phyloP scores from a whole-genome alignment of 2,797 vertebrate genomes.

The Merluccius polli region DNA sequence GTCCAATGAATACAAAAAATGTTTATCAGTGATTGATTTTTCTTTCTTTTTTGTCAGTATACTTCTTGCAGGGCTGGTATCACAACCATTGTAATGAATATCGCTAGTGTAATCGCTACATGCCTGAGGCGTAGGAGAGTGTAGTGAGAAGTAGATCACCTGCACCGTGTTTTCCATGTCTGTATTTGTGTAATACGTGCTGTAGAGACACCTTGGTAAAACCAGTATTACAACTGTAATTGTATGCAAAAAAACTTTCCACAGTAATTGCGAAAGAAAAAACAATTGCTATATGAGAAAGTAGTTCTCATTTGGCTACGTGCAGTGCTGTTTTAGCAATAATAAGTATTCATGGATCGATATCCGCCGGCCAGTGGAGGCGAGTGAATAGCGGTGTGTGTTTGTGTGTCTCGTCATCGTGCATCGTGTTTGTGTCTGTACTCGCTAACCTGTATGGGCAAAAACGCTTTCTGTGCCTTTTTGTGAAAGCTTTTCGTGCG shows the following conservation, averaged over 20 bases:
- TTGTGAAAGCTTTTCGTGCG: conserved; percentile 61
- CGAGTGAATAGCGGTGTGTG: conserved; percentile 33
- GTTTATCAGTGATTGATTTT: conserved; percentile 23
- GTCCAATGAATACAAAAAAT: too few species aligned
- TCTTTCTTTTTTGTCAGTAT: conserved; percentile 10
- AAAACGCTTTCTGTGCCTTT: conserved; percentile 56
- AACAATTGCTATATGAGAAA: conserved; percentile 33
- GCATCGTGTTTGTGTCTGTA: not conserved
- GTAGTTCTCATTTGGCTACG: conserved; percentile 56
- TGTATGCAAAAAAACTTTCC: conserved; percentile 68
- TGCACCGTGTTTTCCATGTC: conserved; percentile 47
- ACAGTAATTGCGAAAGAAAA: conserved; percentile 51
- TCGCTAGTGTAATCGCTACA: conserved; percentile 27
- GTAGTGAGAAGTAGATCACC: conserved; percentile 22
- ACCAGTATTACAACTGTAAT: conserved; percentile 47
- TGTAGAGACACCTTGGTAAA: conserved; percentile 49
- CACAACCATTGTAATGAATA: conserved; percentile 50
- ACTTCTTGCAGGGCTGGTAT: conserved; percentile 33
- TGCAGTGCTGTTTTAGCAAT: conserved; percentile 68
- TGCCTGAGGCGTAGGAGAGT: conserved; percentile 34
- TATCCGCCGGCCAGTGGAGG: conserved; percentile 29
- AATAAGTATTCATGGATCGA: conserved; percentile 42
- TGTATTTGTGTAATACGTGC: conserved; percentile 57
- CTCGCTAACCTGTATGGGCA: not conserved
- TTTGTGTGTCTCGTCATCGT: not conserved